Evolutionary conservation across 2,888 invertebrate genomes (phyloP).

Genomic region (Abrostola tripartita): DNA sequence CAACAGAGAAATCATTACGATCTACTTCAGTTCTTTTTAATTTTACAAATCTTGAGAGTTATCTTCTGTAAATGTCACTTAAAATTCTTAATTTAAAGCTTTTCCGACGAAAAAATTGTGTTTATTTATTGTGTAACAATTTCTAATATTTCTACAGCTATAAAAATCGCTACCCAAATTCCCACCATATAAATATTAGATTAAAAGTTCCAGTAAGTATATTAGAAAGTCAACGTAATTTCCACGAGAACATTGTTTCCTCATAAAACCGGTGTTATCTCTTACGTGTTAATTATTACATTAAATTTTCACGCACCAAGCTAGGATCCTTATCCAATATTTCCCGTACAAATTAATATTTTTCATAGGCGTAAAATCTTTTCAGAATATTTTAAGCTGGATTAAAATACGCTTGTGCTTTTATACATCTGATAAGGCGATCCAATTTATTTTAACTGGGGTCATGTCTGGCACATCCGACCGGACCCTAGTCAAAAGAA

Average conservation of each 20-base stretch:
- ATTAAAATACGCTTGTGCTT: conserved; percentile 25
- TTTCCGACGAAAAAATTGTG: conserved; percentile 10
- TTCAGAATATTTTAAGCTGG: conserved; percentile 7
- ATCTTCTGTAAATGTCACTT: too few species aligned
- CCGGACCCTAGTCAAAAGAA: conserved; percentile 6
- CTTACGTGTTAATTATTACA: conserved; percentile 18
- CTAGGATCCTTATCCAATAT: conserved; percentile 15
- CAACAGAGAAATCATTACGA: too few species aligned
- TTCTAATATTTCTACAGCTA: too few species aligned
- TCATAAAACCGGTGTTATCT: not conserved
- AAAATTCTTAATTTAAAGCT: too few species aligned
- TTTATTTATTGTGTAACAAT: too few species aligned
- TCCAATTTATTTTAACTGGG: conserved; percentile 51
- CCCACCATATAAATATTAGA: not conserved
- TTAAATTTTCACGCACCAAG: conserved; percentile 14
- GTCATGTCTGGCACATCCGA: conserved; percentile 27
- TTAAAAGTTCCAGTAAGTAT: not conserved
- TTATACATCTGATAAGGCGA: conserved; percentile 39
- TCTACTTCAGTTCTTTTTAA: too few species aligned
- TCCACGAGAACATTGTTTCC: not conserved
- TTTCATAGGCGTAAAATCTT: conserved; percentile 7
- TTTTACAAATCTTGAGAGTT: too few species aligned
- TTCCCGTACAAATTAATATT: conserved; percentile 19
- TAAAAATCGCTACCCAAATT: not conserved
- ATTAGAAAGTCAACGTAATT: conserved; percentile 4